Evolutionary conservation across 1,140 invertebrate species (phyloP), one percentile per base, ranked within the genome.

Genomic region (Apolygus lucorum): DNA sequence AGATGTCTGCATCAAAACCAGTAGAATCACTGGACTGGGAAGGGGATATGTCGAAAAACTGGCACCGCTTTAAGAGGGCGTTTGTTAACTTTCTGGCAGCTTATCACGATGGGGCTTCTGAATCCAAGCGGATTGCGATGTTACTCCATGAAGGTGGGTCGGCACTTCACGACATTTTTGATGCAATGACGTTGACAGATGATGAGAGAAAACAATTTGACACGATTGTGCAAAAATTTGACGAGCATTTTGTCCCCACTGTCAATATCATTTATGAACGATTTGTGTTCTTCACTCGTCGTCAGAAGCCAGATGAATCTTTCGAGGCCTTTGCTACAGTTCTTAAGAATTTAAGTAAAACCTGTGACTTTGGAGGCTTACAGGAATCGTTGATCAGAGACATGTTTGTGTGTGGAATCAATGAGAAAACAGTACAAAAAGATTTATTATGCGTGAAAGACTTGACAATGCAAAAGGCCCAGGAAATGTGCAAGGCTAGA

Each of bases 271-370:
- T 34, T 2, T 67, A 67, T 67, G 65, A 67, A 67, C 14, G 65
- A 13, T 67, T 34, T 29, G 65, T n/a, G n/a, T 65, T 67, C 54
- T 67, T 67, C 34, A 67, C n/a, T 25, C 27, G 29, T 22, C 65
- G n/a, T 11, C 65, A 67, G 65, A 8, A n/a, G 29, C 27, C 27
- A 8, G 65, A 34, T 21, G 65, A 67, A 34, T 67, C 65, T 67
- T 67, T 8, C 42, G 65, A 67, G 42, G 17, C 27, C 11, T 67
- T 34, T 67, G 34, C 34, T 29, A 25, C 65, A n/a, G 65, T 67
- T 28, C 34, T 67, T 13, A 67, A 67, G 42, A 67, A 67, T 29
- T 42, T 67, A 29, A 67, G 65, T 42, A 67, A 25, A 14, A 42
- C 27, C 21, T 67, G 65, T 42, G 22, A 67, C 42, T 67, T 67